Conservation (phyloP, 2,888 invertebrate species). For the Meghimatium bilineatum region DNA sequence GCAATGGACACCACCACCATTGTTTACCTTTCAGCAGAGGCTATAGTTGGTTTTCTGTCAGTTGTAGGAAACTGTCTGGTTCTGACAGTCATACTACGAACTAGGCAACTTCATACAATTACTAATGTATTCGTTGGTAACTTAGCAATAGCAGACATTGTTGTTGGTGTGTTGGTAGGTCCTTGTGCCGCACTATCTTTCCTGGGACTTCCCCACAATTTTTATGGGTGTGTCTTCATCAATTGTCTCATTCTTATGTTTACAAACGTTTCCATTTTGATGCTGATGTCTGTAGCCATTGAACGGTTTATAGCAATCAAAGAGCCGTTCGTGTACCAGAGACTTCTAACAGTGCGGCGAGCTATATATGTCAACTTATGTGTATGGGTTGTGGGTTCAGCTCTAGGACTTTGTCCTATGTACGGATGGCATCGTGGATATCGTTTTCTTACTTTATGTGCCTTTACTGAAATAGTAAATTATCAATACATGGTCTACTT, state of each 20-base stretch:
- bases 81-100: constrained; percentile 62
- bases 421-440: constrained; percentile 73
- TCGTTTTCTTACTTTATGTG: constrained; percentile 58
- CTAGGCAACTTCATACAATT: constrained; percentile 62
- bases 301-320: constrained; percentile 75
- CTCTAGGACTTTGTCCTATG: constrained; percentile 70
- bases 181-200: constrained; percentile 66
- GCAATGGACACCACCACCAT: constrained; percentile 5
- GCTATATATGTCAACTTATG: constrained; percentile 60
- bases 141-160: constrained; percentile 68
- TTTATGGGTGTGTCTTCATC: constrained; percentile 71
- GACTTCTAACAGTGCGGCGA: constrained; percentile 60
- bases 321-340: constrained; percentile 70
- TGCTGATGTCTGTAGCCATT: constrained; percentile 71
- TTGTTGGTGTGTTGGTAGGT: constrained; percentile 69
- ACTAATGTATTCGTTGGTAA: constrained; percentile 72
- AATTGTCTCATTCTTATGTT: constrained; percentile 72
- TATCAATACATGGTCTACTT: constrained; percentile 75
- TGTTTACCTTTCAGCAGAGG: constrained; percentile 66
- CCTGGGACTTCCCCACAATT: constrained; percentile 63
- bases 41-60: constrained; percentile 60
- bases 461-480: constrained; percentile 71
- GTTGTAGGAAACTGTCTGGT: constrained; percentile 67
- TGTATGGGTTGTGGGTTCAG: constrained; percentile 68
- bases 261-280: constrained; percentile 75